Percentiles rank a stretch among this genome's conserved stretches.
Evolutionary conservation across 2,888 invertebrate genomes (phyloP).

Genomic region (Scaptomyza cyrtandrae): DNA sequence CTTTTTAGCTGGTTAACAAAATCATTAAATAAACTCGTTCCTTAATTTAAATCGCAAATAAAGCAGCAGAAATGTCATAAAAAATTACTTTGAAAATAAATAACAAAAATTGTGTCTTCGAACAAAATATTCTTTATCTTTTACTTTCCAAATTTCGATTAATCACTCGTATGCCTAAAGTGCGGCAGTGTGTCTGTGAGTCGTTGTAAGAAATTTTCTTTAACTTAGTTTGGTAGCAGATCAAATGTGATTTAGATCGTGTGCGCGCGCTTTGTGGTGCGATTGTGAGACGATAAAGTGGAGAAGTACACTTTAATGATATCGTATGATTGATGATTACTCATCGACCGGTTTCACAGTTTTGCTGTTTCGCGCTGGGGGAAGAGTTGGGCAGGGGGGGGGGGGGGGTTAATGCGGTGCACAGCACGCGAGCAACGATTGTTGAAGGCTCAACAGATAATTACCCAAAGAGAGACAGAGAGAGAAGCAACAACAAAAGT

Average conservation of each 20-base stretch:
- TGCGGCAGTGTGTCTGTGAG: conserved; percentile 21
- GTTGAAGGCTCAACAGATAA: conserved; percentile 78
- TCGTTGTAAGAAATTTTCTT: conserved; percentile 3
- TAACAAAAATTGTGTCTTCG: too few relatives aligned
- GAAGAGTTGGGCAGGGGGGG: neutral
- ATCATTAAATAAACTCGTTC: neutral
- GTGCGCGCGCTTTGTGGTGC: too few relatives aligned
- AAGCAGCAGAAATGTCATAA: too few relatives aligned
- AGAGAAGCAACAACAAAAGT: conserved; percentile 33
- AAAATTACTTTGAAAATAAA: too few relatives aligned
- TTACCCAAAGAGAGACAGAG: conserved; percentile 48
- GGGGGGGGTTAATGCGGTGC: too few relatives aligned
- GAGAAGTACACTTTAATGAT: conserved; percentile 68
- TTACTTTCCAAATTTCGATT: too few relatives aligned
- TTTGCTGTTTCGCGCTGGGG: conserved; percentile 9
- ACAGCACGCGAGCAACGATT: conserved; percentile 71
- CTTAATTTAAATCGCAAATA: too few relatives aligned
- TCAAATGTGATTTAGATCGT: conserved; percentile 61
- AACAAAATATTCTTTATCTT: too few relatives aligned
- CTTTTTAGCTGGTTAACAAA: neutral
- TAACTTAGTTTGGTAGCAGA: conserved; percentile 22
- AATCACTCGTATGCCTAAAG: too few relatives aligned
- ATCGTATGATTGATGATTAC: conserved; percentile 80
- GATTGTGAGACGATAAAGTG: conserved; percentile 51
- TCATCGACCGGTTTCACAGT: conserved; percentile 74